Evolutionary conservation across 2,888 invertebrate genomes (phyloP).

Genomic region (Sminthurinus aureus): DNA sequence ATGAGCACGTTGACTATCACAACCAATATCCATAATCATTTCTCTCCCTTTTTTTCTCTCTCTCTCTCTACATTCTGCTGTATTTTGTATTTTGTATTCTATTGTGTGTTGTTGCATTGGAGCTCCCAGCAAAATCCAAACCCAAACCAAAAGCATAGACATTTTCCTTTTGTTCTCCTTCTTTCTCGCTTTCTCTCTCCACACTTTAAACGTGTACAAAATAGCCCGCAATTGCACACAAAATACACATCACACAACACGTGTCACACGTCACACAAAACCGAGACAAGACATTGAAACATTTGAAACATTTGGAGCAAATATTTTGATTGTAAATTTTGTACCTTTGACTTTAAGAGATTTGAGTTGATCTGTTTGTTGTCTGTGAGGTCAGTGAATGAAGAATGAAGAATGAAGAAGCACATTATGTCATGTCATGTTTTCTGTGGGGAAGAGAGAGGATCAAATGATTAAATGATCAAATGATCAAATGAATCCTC

Average conservation of each 20-base stretch:
- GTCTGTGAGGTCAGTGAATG: not conserved
- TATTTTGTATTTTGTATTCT: no score
- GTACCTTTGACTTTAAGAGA: not conserved
- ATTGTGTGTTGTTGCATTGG: no score
- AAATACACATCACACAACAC: not conserved
- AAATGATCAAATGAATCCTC: conserved; percentile 15
- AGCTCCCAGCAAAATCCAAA: no score
- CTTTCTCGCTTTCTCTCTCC: not conserved
- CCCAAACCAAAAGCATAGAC: no score
- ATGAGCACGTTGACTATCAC: conserved; percentile 31
- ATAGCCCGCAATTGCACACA: not conserved
- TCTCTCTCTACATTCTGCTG: conserved; percentile 5
- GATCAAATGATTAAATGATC: no score
- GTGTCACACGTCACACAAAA: not conserved
- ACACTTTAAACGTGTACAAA: not conserved
- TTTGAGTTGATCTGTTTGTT: not conserved
- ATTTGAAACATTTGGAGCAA: no score
- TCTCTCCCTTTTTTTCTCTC: conserved; percentile 28
- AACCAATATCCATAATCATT: conserved; percentile 46
- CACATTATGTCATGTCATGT: no score
- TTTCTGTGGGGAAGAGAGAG: not conserved
- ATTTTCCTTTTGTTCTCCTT: not conserved
- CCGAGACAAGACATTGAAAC: not conserved
- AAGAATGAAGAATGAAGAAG: no score
- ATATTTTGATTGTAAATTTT: no score